Evolutionary conservation across 2,888 invertebrate species (phyloP).

Genomic region (Ophioninae sp.): DNA sequence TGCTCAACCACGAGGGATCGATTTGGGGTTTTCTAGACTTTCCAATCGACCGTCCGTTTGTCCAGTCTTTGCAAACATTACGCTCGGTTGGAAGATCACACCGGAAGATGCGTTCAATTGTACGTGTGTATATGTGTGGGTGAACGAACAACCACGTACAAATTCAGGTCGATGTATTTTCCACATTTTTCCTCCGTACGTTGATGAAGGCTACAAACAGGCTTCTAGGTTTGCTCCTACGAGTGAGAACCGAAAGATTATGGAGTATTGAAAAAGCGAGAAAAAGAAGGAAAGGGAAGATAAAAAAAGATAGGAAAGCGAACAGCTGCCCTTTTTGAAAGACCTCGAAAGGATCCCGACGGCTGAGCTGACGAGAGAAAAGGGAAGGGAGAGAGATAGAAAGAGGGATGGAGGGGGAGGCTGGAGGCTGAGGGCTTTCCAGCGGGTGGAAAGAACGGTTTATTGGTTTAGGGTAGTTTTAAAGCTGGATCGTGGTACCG

Average conservation of each 20-base stretch:
- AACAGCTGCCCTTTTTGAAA: slow-evolving; percentile 66
- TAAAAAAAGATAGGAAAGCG: slow-evolving; percentile 55
- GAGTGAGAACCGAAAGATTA: slow-evolving; percentile 51
- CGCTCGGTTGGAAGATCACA: slow-evolving; percentile 26
- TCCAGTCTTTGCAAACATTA: slow-evolving; percentile 43
- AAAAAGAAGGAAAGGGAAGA: slow-evolving; percentile 33
- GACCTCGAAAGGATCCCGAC: slow-evolving; percentile 51
- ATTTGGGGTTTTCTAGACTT: slow-evolving; percentile 6
- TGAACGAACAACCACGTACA: neutral
- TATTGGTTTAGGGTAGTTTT: slow-evolving; percentile 74
- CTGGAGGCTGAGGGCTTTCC: neutral
- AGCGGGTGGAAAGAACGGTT: slow-evolving; percentile 61
- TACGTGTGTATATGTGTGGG: neutral
- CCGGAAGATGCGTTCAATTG: neutral
- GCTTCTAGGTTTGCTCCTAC: neutral
- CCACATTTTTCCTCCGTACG: neutral
- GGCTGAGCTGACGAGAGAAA: slow-evolving; percentile 21
- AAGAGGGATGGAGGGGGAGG: slow-evolving; percentile 16
- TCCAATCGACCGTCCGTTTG: slow-evolving; percentile 9
- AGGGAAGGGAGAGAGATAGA: slow-evolving; percentile 43
- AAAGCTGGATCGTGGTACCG: slow-evolving; percentile 50
- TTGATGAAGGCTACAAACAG: slow-evolving; percentile 25
- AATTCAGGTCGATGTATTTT: neutral
- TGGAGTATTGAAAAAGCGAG: slow-evolving; percentile 43
- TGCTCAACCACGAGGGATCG: slow-evolving; percentile 5